Conservation (phyloP, 1,140 invertebrate species). For the silkworm (Bombyx mori) region ASM3026992v2 NC_085109.1:2951501-2952000, state of each 20-base stretch:
- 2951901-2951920: conserved; percentile 39
- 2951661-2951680: too few species aligned
- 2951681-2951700: too few species aligned
- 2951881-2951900: conserved; percentile 55
- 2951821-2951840: not conserved
- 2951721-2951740: too few species aligned
- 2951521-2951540: conserved; percentile 91
- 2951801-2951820: too few species aligned
- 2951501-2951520: conserved; percentile 94
- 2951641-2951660: too few species aligned
- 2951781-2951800: too few species aligned
- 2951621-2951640: too few species aligned
- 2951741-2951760: too few species aligned
- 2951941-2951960: conserved; percentile 47
- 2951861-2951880: conserved; percentile 56
- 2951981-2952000: conserved; percentile 44
- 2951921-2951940: conserved; percentile 45
- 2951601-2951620: conserved; percentile 38
- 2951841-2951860: conserved; percentile 57
- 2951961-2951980: conserved; percentile 34
- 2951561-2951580: conserved; percentile 77
- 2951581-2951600: conserved; percentile 63
- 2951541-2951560: conserved; percentile 91
- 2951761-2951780: too few species aligned
- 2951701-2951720: too few species aligned